Base-by-base conservation (phyloP, 2,113 vertebrate genomes). In the Equus quagga region DNA sequence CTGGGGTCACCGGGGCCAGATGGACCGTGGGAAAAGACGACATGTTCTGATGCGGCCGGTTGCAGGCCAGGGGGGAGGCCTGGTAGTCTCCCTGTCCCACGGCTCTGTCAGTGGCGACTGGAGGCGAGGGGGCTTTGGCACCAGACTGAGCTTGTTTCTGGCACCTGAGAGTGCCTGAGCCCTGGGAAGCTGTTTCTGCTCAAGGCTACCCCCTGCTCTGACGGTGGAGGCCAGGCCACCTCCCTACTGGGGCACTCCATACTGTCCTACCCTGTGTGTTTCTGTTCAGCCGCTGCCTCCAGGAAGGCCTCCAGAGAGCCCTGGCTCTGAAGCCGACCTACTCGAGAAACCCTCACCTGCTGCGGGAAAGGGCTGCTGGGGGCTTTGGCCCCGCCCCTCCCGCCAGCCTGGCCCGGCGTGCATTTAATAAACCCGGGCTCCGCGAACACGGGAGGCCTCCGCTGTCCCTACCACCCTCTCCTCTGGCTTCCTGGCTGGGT, bases 31-130 rank as follows among this genome's bases (percentile, higher is more conserved):
- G 18, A 26, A 51, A 19, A 80, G 72, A 13, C 6, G 23, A 51
- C 8, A 13, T 5, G 33, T 56, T 81, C 78, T 69, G 18, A 69
- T 4, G 28, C 0, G 23, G 41, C 56, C 3, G 1, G 67, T 13
- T 31, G 31, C 21, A 56, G 28, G 5, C 5, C 2, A 13, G 69
- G 33, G 1, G 28, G 1, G 49, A 44, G 46, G 33, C 23, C 51
- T 24, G 23, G 33, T 2, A 33, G 6, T 28, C 64, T 18, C 26
- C 56, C 10, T 0, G 0, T 21, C 51, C 80, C 46, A 9, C 0
- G 33, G 46, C 49, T 62, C 49, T 84, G 24, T 69, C 21, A 0
- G 54, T 0, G 1, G 8, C 31, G 1, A 36, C 73, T 3, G 7
- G 51, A 62, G 83, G 75, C 2, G 1, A 62, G 13, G 8, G 41